These are phyloP conservation scores for Drosophila busckii DNA, from an alignment of 1,140 invertebrate genomes.

Conservation along the genomic window DNA sequence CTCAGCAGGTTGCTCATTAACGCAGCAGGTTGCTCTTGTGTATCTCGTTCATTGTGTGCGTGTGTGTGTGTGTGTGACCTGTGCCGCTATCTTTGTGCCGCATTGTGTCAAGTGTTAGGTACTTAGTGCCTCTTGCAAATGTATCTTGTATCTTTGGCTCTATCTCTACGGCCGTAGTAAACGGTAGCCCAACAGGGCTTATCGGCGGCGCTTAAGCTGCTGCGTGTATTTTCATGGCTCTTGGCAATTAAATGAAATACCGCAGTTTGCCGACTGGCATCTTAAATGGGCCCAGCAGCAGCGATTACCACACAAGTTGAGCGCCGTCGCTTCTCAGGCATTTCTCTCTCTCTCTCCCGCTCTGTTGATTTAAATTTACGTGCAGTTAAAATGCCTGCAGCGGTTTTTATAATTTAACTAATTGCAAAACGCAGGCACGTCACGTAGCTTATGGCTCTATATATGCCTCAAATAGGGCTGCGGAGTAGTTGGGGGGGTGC, in stretches of 20 bases:
- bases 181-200: conserved; percentile 31
- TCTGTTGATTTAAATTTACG: conserved; percentile 51
- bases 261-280: conserved; percentile 33
- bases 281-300: conserved; percentile 50
- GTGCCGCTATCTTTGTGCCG: conserved; percentile 59
- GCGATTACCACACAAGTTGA: conserved; percentile 48
- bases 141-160: conserved; percentile 22
- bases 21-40: conserved; percentile 55
- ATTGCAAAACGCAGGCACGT: conserved; percentile 69
- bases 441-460: conserved; percentile 48
- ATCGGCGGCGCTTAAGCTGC: conserved; percentile 30
- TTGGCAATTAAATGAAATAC: conserved; percentile 44
- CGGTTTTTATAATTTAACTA: conserved; percentile 65
- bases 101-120: conserved; percentile 76
- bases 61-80: conserved; percentile 36
- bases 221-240: conserved; percentile 43
- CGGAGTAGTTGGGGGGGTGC: not conserved
- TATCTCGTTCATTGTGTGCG: not conserved
- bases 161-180: conserved; percentile 2
- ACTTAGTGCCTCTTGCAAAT: conserved; percentile 56
- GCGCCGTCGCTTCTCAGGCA: not conserved
- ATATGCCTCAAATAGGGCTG: not conserved
- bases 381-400: conserved; percentile 58
- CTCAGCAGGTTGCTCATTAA: conserved; percentile 68
- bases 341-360: not conserved